phyloP scores from a whole-genome alignment of 2,888 invertebrate species.

The Lithophane leautieri region DNA sequence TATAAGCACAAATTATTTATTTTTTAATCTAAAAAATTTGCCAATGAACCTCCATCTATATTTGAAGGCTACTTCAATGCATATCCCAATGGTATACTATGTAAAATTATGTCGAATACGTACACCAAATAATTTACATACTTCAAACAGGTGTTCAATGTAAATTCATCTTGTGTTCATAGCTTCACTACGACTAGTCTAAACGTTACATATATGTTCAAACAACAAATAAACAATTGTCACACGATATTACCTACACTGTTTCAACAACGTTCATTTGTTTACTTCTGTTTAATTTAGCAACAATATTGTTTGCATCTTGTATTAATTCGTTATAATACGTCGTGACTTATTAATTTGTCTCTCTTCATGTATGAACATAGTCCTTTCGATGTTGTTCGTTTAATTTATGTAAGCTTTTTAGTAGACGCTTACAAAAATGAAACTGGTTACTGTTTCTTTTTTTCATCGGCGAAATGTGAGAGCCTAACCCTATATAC shows the following conservation, averaged over 20 bases:
- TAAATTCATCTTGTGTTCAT: constrained; percentile 2
- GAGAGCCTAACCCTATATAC: too few species aligned
- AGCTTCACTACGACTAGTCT: constrained; percentile 7
- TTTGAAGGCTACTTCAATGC: neutral
- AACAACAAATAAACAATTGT: constrained; percentile 43
- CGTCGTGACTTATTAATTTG: too few species aligned
- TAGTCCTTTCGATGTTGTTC: neutral
- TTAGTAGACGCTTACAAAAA: too few species aligned
- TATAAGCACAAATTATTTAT: too few species aligned
- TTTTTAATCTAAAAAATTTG: too few species aligned
- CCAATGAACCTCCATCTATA: too few species aligned
- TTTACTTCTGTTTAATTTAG: constrained; percentile 34
- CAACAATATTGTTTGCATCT: constrained; percentile 33
- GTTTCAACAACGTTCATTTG: constrained; percentile 17
- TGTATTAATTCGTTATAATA: constrained; percentile 6
- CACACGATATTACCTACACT: neutral
- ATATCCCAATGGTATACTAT: too few species aligned
- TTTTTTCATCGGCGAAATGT: too few species aligned
- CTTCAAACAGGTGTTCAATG: neutral
- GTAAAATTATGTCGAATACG: neutral
- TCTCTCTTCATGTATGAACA: neutral
- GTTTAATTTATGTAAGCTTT: too few species aligned
- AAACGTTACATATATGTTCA: constrained; percentile 20
- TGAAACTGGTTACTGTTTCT: too few species aligned
- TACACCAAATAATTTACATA: constrained; percentile 10